phyloP scores from a whole-genome alignment of 2,888 invertebrate genomes.

The Labia minor region DNA sequence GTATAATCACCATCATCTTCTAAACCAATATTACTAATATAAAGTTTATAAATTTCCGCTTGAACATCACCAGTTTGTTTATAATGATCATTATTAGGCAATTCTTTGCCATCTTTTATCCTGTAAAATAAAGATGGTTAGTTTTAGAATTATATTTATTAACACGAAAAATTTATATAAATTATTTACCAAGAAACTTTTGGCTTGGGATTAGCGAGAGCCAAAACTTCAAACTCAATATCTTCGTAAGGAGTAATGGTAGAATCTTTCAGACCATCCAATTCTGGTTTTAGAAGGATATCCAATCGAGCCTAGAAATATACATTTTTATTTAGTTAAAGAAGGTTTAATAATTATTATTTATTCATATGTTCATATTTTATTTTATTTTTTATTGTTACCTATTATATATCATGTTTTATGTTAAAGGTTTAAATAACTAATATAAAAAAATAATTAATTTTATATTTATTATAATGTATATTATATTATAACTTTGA shows the following conservation, averaged over 20 bases:
- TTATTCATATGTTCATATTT: not conserved
- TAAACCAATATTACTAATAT: slow-evolving; percentile 56
- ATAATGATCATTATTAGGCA: slow-evolving; percentile 45
- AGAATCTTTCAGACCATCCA: slow-evolving; percentile 62
- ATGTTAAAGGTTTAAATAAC: not conserved
- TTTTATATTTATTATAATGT: too few species aligned
- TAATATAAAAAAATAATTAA: too few species aligned
- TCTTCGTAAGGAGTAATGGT: slow-evolving; percentile 65
- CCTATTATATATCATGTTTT: not conserved
- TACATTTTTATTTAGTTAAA: not conserved
- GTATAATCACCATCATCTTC: slow-evolving; percentile 70
- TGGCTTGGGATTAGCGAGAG: slow-evolving; percentile 83
- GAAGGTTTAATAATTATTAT: not conserved
- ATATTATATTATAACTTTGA: too few species aligned
- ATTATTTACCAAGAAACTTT: slow-evolving; percentile 63
- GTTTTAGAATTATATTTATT: not conserved
- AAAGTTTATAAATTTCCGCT: slow-evolving; percentile 56
- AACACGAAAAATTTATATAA: not conserved
- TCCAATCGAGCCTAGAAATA: slow-evolving; percentile 52
- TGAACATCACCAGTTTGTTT: slow-evolving; percentile 50
- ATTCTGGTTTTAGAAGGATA: slow-evolving; percentile 65
- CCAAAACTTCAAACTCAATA: slow-evolving; percentile 65
- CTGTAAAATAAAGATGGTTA: slow-evolving; percentile 32
- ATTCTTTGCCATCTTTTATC: slow-evolving; percentile 52
- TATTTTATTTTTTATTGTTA: not conserved